phyloP scores from a whole-genome alignment of 2,888 invertebrate species.

The Lathronympha strigana region DNA sequence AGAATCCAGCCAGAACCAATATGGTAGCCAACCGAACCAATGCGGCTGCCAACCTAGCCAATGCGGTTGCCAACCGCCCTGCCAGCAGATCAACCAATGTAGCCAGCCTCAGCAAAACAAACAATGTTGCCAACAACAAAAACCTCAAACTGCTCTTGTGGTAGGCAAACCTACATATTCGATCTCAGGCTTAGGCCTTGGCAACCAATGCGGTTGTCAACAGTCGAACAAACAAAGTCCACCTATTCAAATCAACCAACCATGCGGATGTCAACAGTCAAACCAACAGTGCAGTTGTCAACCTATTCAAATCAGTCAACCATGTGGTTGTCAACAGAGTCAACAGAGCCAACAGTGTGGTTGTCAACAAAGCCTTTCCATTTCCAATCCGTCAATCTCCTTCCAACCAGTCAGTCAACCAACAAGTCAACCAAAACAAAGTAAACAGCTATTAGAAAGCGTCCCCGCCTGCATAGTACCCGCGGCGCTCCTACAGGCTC shows the following conservation, averaged over 20 bases:
- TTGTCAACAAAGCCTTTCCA: background rate
- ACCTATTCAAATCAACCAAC: background rate
- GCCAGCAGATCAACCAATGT: background rate
- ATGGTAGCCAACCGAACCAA: too few relatives aligned
- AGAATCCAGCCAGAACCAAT: background rate
- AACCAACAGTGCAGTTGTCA: conserved; percentile 1
- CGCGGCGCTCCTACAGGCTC: conserved; percentile 25
- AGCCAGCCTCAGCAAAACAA: conserved; percentile 1
- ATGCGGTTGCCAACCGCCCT: background rate
- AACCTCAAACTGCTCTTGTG: background rate
- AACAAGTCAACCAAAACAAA: background rate
- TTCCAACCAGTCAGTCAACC: conserved; percentile 2
- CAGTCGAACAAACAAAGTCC: background rate
- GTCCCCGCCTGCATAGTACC: conserved; percentile 5
- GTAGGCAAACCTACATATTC: background rate
- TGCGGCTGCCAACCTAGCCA: conserved; percentile 4
- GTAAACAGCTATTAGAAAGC: background rate
- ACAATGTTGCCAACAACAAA: background rate
- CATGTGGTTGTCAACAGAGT: background rate
- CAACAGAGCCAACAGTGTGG: background rate
- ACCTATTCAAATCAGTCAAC: conserved; percentile 1
- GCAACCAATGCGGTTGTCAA: conserved; percentile 6
- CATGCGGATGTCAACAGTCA: background rate
- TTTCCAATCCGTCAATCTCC: conserved; percentile 8
- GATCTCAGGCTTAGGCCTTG: background rate